These are phyloP conservation scores for Macropodus opercularis DNA, from an alignment of 2,797 vertebrate genomes.

Conservation along the genomic window DNA sequence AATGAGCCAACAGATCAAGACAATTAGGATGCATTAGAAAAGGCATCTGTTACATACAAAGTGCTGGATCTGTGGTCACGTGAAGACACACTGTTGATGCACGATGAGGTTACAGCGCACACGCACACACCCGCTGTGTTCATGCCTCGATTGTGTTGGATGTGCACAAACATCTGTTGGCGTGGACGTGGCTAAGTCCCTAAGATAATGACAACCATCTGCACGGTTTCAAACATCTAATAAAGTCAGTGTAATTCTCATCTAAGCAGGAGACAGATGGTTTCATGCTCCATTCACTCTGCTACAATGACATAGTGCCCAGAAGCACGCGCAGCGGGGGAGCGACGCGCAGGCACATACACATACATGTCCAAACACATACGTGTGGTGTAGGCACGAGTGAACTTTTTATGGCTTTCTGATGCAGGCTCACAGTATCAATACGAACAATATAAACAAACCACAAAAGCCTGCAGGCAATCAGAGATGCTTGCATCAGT, in stretches of 20 bases:
- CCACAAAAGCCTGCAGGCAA: slow-evolving; percentile 45
- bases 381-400: slow-evolving; percentile 10
- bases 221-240: slow-evolving; percentile 74
- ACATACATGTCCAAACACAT: slow-evolving; percentile 10
- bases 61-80: slow-evolving; percentile 9
- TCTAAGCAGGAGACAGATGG: slow-evolving; percentile 77
- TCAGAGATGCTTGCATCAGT: slow-evolving; percentile 14
- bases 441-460: no score
- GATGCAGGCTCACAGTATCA: slow-evolving; percentile 21
- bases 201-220: slow-evolving; percentile 76
- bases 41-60: slow-evolving; percentile 22
- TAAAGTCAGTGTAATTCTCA: slow-evolving; percentile 73
- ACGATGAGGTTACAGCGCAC: slow-evolving; percentile 7
- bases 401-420: no score
- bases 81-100: slow-evolving; percentile 11
- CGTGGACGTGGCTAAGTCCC: slow-evolving; percentile 49
- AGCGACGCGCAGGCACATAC: slow-evolving; percentile 9
- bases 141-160: slow-evolving; percentile 5
- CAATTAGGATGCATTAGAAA: slow-evolving; percentile 35
- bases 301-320: slow-evolving; percentile 57
- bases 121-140: neutral
- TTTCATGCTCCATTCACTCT: slow-evolving; percentile 67
- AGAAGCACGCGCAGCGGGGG: slow-evolving; percentile 10
- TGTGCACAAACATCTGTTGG: slow-evolving; percentile 56
- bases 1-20: slow-evolving; percentile 20